Conservation (phyloP, 2,888 invertebrate genomes). For the Colletes collaris region DNA sequence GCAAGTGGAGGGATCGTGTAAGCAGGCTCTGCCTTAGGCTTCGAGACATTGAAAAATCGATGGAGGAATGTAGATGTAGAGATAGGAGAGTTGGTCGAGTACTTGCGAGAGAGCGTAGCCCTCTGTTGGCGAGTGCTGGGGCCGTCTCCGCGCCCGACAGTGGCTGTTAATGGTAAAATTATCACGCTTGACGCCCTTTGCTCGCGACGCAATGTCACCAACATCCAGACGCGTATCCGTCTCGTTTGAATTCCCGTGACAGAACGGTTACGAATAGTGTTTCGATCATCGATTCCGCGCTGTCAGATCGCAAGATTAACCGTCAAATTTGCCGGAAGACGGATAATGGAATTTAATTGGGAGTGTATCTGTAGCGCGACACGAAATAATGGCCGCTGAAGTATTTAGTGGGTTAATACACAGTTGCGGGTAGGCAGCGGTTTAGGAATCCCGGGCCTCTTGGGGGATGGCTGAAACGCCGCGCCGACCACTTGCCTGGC, state of each 20-base stretch:
- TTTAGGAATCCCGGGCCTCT: constrained; percentile 54
- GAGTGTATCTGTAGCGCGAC: constrained; percentile 44
- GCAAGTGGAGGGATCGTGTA: not conserved
- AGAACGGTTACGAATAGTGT: not conserved
- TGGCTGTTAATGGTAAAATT: not conserved
- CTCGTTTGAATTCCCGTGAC: not conserved
- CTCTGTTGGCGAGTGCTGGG: too few relatives aligned
- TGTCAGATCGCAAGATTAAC: constrained; percentile 45
- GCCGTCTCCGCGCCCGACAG: too few relatives aligned
- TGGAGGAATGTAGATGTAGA: too few relatives aligned
- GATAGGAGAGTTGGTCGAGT: too few relatives aligned
- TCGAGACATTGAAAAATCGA: too few relatives aligned
- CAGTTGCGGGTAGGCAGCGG: constrained; percentile 60
- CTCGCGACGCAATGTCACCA: too few relatives aligned
- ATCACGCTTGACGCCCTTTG: not conserved
- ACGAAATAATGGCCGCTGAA: constrained; percentile 56
- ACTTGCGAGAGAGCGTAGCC: too few relatives aligned
- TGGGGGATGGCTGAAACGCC: constrained; percentile 42
- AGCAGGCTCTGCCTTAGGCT: too few relatives aligned
- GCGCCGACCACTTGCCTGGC: constrained; percentile 55
- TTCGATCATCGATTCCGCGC: constrained; percentile 9
- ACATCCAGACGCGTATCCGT: not conserved
- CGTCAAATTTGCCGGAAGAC: constrained; percentile 36
- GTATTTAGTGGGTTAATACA: constrained; percentile 62
- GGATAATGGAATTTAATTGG: constrained; percentile 46